These are phyloP conservation scores for Panopea generosa DNA, from an alignment of 2,888 invertebrate species.

Conservation along the genomic window DNA sequence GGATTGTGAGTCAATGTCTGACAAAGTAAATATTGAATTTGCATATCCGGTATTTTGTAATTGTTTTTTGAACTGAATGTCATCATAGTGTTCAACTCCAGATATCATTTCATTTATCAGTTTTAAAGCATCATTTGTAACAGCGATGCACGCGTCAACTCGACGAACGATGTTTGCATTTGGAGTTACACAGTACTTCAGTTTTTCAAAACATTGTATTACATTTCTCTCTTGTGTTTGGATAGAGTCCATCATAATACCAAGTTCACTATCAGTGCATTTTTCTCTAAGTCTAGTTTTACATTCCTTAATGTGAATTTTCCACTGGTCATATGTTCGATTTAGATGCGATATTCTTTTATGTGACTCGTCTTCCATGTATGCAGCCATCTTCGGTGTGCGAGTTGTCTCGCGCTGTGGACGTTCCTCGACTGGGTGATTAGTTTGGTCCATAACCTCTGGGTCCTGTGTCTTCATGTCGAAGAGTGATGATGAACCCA, in stretches of 20 bases:
- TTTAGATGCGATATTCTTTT: neutral
- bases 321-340: slow-evolving; percentile 5
- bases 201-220: neutral
- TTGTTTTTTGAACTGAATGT: slow-evolving; percentile 7
- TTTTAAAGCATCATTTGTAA: slow-evolving; percentile 5
- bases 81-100: slow-evolving; percentile 12
- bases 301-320: neutral
- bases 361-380: neutral
- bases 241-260: neutral
- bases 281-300: neutral
- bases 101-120: slow-evolving; percentile 23
- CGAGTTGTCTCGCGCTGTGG: neutral
- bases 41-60: slow-evolving; percentile 10
- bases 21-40: slow-evolving; percentile 14
- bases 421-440: neutral
- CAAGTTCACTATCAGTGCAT: slow-evolving; percentile 2
- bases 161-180: neutral
- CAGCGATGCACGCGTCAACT: neutral
- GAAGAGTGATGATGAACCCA: neutral
- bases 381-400: neutral
- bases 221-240: neutral
- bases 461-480: neutral
- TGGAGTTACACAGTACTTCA: slow-evolving; percentile 1
- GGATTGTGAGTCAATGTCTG: neutral
- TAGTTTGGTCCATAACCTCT: no score